These are phyloP conservation scores for Anguilla marmorata DNA, from an alignment of 2,797 vertebrate genomes.

Conservation along the genomic window DNA sequence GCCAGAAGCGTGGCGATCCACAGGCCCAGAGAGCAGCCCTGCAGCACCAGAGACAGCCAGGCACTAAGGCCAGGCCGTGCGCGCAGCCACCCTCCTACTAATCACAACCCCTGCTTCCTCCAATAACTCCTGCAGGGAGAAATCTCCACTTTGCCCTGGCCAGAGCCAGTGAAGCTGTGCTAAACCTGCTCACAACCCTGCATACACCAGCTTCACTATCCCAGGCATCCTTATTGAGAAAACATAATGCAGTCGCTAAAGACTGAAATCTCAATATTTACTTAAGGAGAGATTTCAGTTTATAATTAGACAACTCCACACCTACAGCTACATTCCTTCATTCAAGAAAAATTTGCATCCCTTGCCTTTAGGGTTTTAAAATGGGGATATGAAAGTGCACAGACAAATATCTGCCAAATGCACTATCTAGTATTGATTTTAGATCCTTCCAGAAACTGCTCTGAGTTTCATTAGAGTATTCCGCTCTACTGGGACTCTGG, in stretches of 20 bases:
- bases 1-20: slow-evolving; percentile 4
- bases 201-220: background rate
- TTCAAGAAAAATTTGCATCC: background rate
- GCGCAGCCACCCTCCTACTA: background rate
- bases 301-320: background rate
- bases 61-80: slow-evolving; percentile 31
- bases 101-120: background rate
- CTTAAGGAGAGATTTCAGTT: background rate
- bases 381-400: background rate
- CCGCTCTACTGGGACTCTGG: slow-evolving; percentile 34
- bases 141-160: background rate
- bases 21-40: slow-evolving; percentile 50
- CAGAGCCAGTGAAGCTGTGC: background rate
- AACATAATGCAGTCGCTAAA: background rate
- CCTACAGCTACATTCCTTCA: background rate
- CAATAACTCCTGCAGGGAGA: background rate
- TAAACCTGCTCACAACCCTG: background rate
- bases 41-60: slow-evolving; percentile 56
- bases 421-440: background rate
- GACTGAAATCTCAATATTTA: background rate
- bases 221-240: background rate
- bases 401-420: background rate
- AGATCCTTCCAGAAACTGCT: background rate
- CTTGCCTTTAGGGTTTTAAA: background rate
- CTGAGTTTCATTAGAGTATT: background rate